Conservation (phyloP, 1,140 invertebrate species). For the Lordiphosa collinella region DNA sequence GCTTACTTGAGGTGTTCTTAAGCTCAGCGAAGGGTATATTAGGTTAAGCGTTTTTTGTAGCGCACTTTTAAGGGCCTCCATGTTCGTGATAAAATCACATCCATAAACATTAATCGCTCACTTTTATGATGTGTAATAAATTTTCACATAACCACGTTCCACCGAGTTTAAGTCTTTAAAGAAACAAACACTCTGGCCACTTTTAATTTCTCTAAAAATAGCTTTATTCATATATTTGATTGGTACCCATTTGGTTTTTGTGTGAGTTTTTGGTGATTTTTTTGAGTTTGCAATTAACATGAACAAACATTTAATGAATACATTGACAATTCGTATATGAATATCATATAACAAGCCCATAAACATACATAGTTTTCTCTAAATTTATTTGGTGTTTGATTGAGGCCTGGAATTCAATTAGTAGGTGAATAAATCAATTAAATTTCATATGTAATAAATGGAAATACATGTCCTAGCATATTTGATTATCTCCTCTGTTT, state of each 20-base stretch:
- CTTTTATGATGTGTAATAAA: constrained; percentile 76
- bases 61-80: constrained; percentile 8
- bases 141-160: constrained; percentile 42
- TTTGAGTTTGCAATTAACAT: constrained; percentile 65
- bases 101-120: constrained; percentile 77
- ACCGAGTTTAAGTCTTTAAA: constrained; percentile 9
- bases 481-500: constrained; percentile 53
- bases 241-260: constrained; percentile 63
- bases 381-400: constrained; percentile 71
- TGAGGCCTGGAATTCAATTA: constrained; percentile 53
- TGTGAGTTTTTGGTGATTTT: constrained; percentile 34
- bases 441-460: constrained; percentile 8
- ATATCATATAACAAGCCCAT: constrained; percentile 70
- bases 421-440: constrained; percentile 41
- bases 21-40: constrained; percentile 6
- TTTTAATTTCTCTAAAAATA: constrained; percentile 74
- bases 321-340: constrained; percentile 62
- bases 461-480: not conserved
- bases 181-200: constrained; percentile 7
- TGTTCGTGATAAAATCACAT: constrained; percentile 75
- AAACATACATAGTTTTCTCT: constrained; percentile 27
- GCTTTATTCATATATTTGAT: constrained; percentile 75
- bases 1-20: constrained; percentile 12
- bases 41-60: constrained; percentile 14
- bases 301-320: constrained; percentile 72